Percentiles rank a stretch among this genome's conserved stretches.
Evolutionary conservation across 2,888 invertebrate species (phyloP).

Genomic region (Temnothorax ravouxi): DNA sequence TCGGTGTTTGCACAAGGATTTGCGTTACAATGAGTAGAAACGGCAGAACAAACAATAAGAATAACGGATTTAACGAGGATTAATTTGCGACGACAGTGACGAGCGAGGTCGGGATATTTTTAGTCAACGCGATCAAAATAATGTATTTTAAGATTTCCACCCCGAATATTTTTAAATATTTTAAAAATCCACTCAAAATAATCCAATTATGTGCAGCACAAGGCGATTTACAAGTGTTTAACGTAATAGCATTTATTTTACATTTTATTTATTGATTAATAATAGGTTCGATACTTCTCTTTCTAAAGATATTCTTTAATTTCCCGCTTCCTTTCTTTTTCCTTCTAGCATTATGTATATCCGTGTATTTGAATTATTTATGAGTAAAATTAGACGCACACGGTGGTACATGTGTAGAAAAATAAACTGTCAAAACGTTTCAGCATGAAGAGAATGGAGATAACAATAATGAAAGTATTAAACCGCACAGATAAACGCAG

Average conservation of each 20-base stretch:
- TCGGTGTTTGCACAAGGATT: slow-evolving; percentile 28
- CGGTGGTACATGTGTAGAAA: background rate
- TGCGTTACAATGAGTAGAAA: slow-evolving; percentile 7
- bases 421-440: background rate
- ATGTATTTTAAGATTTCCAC: background rate
- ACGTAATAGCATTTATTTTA: background rate
- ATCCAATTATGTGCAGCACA: background rate
- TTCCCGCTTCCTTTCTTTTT: background rate
- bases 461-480: slow-evolving; percentile 25
- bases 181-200: background rate
- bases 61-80: slow-evolving; percentile 19
- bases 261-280: background rate
- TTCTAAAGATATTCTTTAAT: background rate
- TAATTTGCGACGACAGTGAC: slow-evolving; percentile 5
- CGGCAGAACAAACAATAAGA: slow-evolving; percentile 34
- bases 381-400: background rate
- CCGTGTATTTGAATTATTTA: slow-evolving; percentile 18
- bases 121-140: background rate
- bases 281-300: background rate
- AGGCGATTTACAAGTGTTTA: background rate
- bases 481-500: background rate
- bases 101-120: background rate
- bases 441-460: background rate
- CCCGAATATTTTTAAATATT: background rate
- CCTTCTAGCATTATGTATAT: background rate